A percentile compares a stretch with the other conserved stretches of the same genome.
phyloP scores from a whole-genome alignment of 2,113 vertebrate species.

The Gopherus evgoodei region DNA sequence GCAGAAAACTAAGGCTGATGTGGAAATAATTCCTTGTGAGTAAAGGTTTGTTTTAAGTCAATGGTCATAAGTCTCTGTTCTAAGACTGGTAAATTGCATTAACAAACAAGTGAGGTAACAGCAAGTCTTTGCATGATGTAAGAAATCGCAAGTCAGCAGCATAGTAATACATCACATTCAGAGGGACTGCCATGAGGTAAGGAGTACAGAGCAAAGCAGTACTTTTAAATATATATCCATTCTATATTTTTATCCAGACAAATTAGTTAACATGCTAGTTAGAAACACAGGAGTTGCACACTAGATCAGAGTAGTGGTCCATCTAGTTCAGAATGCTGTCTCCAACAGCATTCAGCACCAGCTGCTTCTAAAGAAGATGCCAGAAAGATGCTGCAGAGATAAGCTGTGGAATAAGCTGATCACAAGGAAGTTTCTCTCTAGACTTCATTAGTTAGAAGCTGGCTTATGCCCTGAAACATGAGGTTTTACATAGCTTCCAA shows the following conservation, averaged over 20 bases:
- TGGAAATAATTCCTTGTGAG: conserved; percentile 75
- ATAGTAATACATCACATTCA: conserved; percentile 41
- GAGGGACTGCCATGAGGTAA: conserved; percentile 1
- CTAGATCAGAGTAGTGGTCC: neutral
- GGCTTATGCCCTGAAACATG: neutral
- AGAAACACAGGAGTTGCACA: conserved; percentile 12
- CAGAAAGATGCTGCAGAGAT: neutral
- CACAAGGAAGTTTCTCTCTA: neutral
- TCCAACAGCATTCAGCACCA: neutral
- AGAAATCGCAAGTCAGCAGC: conserved; percentile 25
- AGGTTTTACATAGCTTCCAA: neutral
- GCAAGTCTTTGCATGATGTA: conserved; percentile 57
- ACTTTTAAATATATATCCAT: conserved; percentile 29
- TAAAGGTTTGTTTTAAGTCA: conserved; percentile 75
- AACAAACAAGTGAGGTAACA: conserved; percentile 64
- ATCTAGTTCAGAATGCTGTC: neutral
- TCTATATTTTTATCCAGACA: conserved; percentile 52
- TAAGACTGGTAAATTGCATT: conserved; percentile 51
- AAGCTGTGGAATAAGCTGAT: neutral
- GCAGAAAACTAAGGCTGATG: conserved; percentile 62
- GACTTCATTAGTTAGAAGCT: neutral
- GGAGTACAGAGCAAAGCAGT: conserved; percentile 34
- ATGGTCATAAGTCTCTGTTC: conserved; percentile 63
- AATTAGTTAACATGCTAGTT: neutral
- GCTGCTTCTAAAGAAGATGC: neutral